A percentile compares a stretch with the other conserved stretches of the same genome.
phyloP scores from a whole-genome alignment of 92 coral and sea anemone species.

The Montipora capitata region DNA sequence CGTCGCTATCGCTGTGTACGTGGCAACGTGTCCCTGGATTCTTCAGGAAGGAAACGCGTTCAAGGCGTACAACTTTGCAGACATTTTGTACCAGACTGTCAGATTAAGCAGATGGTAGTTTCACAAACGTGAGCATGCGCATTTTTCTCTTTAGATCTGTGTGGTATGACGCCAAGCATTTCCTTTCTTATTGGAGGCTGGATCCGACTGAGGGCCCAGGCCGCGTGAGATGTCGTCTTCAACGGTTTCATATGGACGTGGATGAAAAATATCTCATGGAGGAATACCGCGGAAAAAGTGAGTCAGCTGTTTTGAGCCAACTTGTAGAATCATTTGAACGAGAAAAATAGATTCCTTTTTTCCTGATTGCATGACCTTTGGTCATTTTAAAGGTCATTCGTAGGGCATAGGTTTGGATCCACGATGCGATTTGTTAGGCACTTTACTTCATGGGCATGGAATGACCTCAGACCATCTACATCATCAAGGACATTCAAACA shows the following conservation, averaged over 20 bases:
- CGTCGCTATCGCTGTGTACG: too few species aligned
- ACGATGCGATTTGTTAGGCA: too few species aligned
- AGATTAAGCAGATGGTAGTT: background rate
- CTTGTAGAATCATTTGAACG: background rate
- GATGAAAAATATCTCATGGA: slow-evolving; percentile 88
- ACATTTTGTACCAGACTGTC: background rate
- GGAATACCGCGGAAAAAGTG: slow-evolving; percentile 82
- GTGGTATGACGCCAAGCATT: slow-evolving; percentile 92
- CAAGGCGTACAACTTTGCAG: too few species aligned
- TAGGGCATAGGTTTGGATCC: too few species aligned
- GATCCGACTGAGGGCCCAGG: slow-evolving; percentile 99
- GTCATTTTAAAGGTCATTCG: too few species aligned
- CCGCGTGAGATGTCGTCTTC: slow-evolving; percentile 96
- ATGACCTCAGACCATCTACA: too few species aligned
- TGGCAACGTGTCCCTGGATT: too few species aligned
- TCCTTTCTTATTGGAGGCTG: slow-evolving; percentile 95
- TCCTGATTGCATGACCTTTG: too few species aligned
- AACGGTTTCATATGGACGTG: slow-evolving; percentile 93
- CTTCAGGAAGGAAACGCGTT: too few species aligned
- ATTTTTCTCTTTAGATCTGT: slow-evolving; percentile 74
- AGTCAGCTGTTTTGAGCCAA: slow-evolving; percentile 19
- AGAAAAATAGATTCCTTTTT: too few species aligned
- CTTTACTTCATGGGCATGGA: too few species aligned
- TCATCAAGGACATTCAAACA: too few species aligned
- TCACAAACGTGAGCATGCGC: background rate